phyloP scores from a whole-genome alignment of 2,113 vertebrate species.

The Theristicus caerulescens region DNA sequence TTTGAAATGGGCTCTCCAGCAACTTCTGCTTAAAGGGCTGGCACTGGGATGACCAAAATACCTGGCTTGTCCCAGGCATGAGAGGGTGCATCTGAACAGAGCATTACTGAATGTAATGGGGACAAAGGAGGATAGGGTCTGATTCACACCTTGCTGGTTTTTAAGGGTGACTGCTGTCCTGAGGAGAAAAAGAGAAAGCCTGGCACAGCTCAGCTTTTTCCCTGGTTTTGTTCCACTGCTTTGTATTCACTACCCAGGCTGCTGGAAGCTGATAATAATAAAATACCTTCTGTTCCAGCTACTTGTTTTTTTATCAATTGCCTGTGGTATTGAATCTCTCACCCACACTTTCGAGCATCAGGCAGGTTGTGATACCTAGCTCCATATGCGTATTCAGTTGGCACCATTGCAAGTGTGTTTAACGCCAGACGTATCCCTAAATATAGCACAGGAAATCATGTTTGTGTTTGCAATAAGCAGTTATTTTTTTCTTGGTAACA shows the following conservation, averaged over 20 bases:
- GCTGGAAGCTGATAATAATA: neutral
- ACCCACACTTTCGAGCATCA: neutral
- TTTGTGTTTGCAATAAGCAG: neutral
- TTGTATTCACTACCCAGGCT: neutral
- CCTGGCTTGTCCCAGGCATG: neutral
- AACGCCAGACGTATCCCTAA: neutral
- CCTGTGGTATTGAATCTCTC: neutral
- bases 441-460: neutral
- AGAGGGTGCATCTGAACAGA: neutral
- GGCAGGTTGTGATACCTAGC: neutral
- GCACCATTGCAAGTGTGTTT: neutral
- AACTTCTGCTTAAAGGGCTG: neutral
- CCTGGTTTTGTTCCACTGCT: neutral
- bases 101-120: rapidly evolving
- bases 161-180: neutral
- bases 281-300: neutral
- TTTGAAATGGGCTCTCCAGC: neutral
- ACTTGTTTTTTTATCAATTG: neutral
- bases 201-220: neutral
- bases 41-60: neutral
- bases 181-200: neutral
- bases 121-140: neutral
- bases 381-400: neutral
- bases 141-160: neutral
- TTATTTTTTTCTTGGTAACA: neutral